phyloP scores from a whole-genome alignment of 2,113 vertebrate genomes.

The Cyanoderma ruficeps region DNA sequence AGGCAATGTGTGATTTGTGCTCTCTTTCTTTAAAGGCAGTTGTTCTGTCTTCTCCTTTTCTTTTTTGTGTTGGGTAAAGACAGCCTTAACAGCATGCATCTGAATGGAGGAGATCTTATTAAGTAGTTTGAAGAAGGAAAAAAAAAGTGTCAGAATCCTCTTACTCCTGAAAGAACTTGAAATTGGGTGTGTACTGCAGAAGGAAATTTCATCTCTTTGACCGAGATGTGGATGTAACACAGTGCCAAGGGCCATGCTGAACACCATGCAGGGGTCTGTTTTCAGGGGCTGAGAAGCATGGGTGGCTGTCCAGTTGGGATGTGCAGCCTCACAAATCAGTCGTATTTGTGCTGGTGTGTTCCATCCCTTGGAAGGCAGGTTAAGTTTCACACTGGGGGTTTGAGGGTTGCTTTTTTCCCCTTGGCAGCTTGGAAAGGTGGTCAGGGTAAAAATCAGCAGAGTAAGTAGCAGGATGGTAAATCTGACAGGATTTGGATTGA shows the following conservation, averaged over 20 bases:
- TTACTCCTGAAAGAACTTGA: not conserved
- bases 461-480: not conserved
- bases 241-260: fast-evolving
- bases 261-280: fast-evolving
- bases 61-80: not conserved
- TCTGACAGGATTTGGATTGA: not conserved
- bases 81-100: fast-evolving
- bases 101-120: not conserved
- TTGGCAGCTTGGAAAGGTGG: not conserved
- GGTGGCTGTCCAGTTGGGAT: fast-evolving
- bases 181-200: fast-evolving
- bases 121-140: not conserved
- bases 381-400: not conserved
- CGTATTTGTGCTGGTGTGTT: fast-evolving
- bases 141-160: fast-evolving
- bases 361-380: not conserved
- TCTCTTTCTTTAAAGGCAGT: not conserved
- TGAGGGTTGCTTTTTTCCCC: not conserved
- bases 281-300: not conserved
- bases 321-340: not conserved
- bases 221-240: fast-evolving
- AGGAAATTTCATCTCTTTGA: not conserved
- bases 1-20: not conserved
- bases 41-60: not conserved
- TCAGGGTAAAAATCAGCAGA: not conserved